Evolutionary conservation across 2,113 vertebrate genomes (phyloP), one percentile per base, ranked within the genome.

Genomic region (Vulpes vulpes): DNA sequence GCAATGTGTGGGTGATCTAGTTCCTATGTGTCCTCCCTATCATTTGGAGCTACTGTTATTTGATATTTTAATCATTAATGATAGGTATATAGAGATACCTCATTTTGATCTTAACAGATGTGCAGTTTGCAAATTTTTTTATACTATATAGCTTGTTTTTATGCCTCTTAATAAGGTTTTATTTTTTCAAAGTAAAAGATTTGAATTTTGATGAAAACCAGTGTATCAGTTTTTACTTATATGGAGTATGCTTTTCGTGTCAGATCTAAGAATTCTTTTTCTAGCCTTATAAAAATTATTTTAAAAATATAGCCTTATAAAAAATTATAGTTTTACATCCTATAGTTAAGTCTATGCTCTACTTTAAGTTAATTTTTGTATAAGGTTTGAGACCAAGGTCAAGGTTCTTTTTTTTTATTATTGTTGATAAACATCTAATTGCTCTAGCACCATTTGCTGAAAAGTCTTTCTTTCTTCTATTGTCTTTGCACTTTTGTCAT

Each of bases 301-400:
- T 43, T 43, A 43, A 43, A 43, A 43, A 43, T 8, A 43, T 43
- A 43, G 43, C 43, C 43, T 43, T 43, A 43, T 43, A 43, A 43
- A 43, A 43, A 43, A 43, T 43, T 43, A 8, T 55, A 73, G 4
- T 79, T 91, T 91, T 74, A 30, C 2, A 59, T 84, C 9, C 74
- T 78, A 15, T n/a, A 59, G n/a, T 51, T 60, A 86, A 78, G 8
- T 82, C 38, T 64, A 2, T 55, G 3, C 2, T 51, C 25, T 14
- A 64, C 22, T 90, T 78, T 83, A 11, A 94, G 25, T 91, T 95
- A 73, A 59, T 80, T 85, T 95, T 94, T 95, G 4, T 38, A 38
- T 67, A 59, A 81, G 55, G 1, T 49, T 19, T 81, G 71, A 81
- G 35, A 69, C 8, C 83, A 64, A 49, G 11, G 8, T 71, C 25